Percentiles rank a stretch among this genome's conserved stretches.
phyloP scores from a whole-genome alignment of 2,113 vertebrate genomes.

The Chrysochloris asiatica region DNA sequence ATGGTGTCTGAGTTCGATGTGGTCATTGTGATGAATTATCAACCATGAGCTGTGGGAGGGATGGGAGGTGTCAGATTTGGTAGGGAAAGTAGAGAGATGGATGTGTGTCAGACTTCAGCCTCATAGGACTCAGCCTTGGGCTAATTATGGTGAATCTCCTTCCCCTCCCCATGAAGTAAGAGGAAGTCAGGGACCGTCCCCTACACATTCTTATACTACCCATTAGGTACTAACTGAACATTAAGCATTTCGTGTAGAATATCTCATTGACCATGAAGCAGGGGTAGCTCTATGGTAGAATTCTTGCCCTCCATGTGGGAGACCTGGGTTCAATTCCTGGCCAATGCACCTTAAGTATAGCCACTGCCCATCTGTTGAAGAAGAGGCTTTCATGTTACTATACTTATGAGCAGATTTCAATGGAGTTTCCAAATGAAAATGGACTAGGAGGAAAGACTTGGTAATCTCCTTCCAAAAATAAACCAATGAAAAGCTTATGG shows the following conservation, averaged over 20 bases:
- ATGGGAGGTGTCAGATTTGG: too few species aligned
- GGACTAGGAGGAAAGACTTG: background rate
- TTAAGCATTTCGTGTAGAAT: background rate
- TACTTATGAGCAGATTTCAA: background rate
- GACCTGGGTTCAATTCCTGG: background rate
- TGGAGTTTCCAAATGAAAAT: background rate
- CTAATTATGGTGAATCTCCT: too few species aligned
- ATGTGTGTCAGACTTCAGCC: too few species aligned
- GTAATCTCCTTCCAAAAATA: background rate
- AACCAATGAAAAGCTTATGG: background rate
- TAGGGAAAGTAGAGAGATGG: too few species aligned
- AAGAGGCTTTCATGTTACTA: background rate
- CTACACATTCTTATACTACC: too few species aligned
- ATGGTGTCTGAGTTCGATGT: too few species aligned
- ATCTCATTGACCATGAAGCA: background rate
- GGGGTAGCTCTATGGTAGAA: background rate
- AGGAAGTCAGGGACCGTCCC: too few species aligned
- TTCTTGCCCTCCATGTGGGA: background rate
- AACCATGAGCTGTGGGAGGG: too few species aligned
- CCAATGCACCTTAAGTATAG: background rate
- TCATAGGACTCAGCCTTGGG: too few species aligned
- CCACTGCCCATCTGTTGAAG: background rate
- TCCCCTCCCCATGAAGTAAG: too few species aligned
- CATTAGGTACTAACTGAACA: accelerated
- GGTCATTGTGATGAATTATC: too few species aligned